Evolutionary conservation across 2,797 vertebrate genomes (phyloP).

Genomic region (Salmo trutta): DNA sequence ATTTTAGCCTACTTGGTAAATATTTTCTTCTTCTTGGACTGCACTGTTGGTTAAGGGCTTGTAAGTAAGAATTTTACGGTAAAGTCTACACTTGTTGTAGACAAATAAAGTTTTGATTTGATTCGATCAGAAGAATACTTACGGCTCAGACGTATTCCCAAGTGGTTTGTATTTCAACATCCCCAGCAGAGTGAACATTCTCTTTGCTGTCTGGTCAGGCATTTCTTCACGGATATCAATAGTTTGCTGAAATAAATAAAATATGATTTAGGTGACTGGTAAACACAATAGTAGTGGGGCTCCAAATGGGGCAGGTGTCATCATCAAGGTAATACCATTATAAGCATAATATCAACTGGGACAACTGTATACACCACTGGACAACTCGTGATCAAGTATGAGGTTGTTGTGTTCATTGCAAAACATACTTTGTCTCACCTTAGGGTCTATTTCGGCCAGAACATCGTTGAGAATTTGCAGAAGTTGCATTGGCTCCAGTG

Average conservation of each 20-base stretch:
- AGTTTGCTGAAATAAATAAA: slow-evolving; percentile 78
- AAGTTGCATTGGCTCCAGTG: slow-evolving; percentile 88
- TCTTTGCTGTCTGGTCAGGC: slow-evolving; percentile 93
- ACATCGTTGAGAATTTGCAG: slow-evolving; percentile 93
- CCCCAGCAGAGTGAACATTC: slow-evolving; percentile 87
- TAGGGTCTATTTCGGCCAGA: slow-evolving; percentile 92
- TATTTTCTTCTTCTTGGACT: too few species aligned
- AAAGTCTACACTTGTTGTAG: too few species aligned
- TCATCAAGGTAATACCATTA: neutral
- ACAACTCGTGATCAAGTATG: too few species aligned
- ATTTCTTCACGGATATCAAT: slow-evolving; percentile 95
- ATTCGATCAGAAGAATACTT: slow-evolving; percentile 57
- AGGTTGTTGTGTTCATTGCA: neutral
- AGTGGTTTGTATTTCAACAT: slow-evolving; percentile 95
- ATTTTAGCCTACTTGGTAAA: too few species aligned
- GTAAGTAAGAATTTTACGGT: too few species aligned
- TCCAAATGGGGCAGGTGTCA: neutral
- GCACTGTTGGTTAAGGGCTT: too few species aligned
- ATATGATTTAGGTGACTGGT: too few species aligned
- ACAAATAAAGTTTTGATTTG: too few species aligned
- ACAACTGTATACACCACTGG: neutral
- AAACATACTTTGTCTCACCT: slow-evolving; percentile 73
- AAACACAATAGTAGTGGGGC: neutral
- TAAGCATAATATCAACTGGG: neutral
- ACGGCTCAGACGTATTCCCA: slow-evolving; percentile 85